Percentiles rank a stretch among this genome's conserved stretches.
Conservation (phyloP, 2,797 vertebrate genomes). For the Manis crassicaudata region DNA sequence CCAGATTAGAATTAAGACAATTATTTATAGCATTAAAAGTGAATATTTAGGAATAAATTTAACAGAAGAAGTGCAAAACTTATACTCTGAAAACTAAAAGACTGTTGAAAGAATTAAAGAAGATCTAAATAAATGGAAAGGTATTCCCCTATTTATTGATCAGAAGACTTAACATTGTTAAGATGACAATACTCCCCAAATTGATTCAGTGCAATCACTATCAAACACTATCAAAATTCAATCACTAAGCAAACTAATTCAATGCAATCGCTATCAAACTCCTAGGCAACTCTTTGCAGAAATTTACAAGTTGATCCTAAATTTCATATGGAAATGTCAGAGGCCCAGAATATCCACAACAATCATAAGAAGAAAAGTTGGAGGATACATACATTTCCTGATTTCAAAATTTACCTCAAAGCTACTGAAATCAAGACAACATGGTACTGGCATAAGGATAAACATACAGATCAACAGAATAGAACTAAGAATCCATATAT, state of each 20-base stretch:
- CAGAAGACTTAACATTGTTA: not conserved
- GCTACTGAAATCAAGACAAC: not conserved
- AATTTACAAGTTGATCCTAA: not conserved
- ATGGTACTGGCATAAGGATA: not conserved
- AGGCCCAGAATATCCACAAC: not conserved
- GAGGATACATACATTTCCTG: not conserved
- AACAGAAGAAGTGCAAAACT: not conserved
- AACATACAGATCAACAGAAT: not conserved
- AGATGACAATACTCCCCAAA: not conserved
- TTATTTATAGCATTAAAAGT: not conserved
- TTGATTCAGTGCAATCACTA: not conserved
- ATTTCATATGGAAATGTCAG: not conserved
- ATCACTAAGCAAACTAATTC: not conserved
- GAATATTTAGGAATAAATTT: not conserved
- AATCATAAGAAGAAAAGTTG: not conserved
- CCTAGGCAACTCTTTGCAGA: not conserved
- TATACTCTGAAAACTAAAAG: not conserved
- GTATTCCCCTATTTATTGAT: not conserved
- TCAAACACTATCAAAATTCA: not conserved
- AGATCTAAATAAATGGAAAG: not conserved
- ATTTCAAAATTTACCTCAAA: not conserved
- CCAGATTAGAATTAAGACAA: not conserved
- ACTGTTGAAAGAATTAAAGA: not conserved
- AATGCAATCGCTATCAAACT: not conserved
- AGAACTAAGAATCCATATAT: not conserved